Percentiles rank a stretch among this genome's conserved stretches.
These are phyloP conservation scores for Rhabdornis inornatus DNA, from an alignment of 2,113 vertebrate species.

Conservation along the genomic window DNA sequence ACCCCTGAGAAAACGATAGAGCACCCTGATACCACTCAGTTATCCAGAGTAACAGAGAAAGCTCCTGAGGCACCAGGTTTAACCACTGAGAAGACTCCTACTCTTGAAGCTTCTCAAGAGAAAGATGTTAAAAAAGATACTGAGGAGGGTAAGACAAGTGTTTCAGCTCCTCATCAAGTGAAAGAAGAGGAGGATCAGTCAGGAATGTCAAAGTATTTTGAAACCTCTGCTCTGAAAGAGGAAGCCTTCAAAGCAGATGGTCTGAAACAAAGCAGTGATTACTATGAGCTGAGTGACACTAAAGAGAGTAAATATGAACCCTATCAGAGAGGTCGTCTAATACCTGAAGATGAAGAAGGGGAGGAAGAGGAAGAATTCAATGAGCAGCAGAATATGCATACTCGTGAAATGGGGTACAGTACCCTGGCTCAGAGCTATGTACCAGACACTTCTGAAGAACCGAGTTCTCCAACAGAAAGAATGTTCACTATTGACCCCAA, in stretches of 20 bases:
- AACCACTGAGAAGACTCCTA: slow-evolving; percentile 29
- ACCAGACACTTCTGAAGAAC: slow-evolving; percentile 73
- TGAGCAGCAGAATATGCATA: slow-evolving; percentile 43
- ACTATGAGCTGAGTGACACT: slow-evolving; percentile 92
- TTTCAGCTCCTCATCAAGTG: slow-evolving; percentile 39
- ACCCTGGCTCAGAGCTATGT: slow-evolving; percentile 76
- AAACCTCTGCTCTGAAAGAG: slow-evolving; percentile 89
- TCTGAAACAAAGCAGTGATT: slow-evolving; percentile 81
- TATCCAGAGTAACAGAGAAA: slow-evolving; percentile 21
- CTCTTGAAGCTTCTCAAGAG: slow-evolving; percentile 48
- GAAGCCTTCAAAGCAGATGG: slow-evolving; percentile 70
- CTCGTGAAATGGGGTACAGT: slow-evolving; percentile 84
- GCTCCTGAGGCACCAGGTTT: neutral
- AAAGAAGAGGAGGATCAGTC: slow-evolving; percentile 83
- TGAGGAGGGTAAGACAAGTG: neutral
- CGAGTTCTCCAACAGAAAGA: slow-evolving; percentile 74
- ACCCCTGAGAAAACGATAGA: slow-evolving; percentile 2
- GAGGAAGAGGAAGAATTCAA: slow-evolving; percentile 54
- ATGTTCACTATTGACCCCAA: slow-evolving; percentile 83
- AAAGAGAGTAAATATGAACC: slow-evolving; percentile 73
- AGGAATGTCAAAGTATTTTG: slow-evolving; percentile 98
- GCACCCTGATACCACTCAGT: neutral
- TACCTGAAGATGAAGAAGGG: slow-evolving; percentile 59
- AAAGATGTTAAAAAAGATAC: slow-evolving; percentile 42
- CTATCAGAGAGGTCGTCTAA: slow-evolving; percentile 34